Base-by-base conservation (phyloP, 1,140 invertebrate species). In the Drosophila dunni region DNA sequence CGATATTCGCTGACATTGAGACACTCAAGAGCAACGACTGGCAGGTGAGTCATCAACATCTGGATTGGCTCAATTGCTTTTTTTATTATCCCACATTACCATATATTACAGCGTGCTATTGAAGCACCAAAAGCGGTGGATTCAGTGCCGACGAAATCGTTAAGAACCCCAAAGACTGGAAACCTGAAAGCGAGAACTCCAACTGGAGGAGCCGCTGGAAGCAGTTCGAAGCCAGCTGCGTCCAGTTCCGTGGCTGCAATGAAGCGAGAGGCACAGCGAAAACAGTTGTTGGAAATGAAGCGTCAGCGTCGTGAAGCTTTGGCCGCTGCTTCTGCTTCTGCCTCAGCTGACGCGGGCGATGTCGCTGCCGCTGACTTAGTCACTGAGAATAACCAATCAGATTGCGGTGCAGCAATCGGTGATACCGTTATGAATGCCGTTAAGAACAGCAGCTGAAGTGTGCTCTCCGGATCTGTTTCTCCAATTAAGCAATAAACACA, bases 201-300 rank as follows among this genome's bases (percentile, higher is more conserved):
- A 6, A 17, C 29, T 7, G 62, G 50, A 5, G 62, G 24, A 11
- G 50, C 60, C 40, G 20, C 36, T 45, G 40, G 11, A 4, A 78
- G 62, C 48, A 68, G 67, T n/a, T 38, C 71, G 7, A 90, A 75
- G 20, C 13, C 42, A n/a, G 40, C 56, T 38, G 92, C 93, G 2
- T 93, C 84, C 20, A 93, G 92, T 44, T 63, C 93, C 0, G 84
- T 93, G 5, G 93, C 93, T 0, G 93, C 93, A 0, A 92, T 96
- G 81, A 94, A 95, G 33, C 93, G 97, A 2, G 97, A 98, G 83
- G 96, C 96, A 56, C 95, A 96, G 33, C 94, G 97, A 67, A 96
- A 96, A 75, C 95, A 96, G 80, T 94, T 98, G 93, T 92, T 97
- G 53, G 97, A 97, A 83, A 96, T 96, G 81, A 95, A 94, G 78